Evolutionary conservation across 2,113 vertebrate genomes (phyloP), one percentile per base, ranked within the genome.

Genomic region (Ramphastos sulfuratus): DNA sequence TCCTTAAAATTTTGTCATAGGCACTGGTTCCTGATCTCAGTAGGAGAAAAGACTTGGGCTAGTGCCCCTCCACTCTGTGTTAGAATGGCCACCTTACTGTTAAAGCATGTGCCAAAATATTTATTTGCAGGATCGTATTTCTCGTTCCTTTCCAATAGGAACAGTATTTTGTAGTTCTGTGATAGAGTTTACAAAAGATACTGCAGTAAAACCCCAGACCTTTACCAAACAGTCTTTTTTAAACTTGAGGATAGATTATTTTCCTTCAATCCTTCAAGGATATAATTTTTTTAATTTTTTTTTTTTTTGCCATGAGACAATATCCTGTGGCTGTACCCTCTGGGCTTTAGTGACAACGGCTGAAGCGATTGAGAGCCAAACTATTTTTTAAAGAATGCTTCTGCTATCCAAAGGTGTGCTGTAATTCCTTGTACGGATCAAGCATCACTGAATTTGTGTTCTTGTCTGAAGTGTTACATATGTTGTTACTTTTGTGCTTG

Each of bases 401-500:
- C 63, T 72, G 35, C 16, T 12, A 12, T 72, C 64, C 58, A 87
- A 59, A 80, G 65, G 54, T 91, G 72, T 64, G 24, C 81, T 88
- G 59, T 65, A 70, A 61, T 90, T 79, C 63, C 50, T 35, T 79
- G 70, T 79, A 75, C 54, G 80, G 87, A 64, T 44, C 0, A 3
- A 91, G 55, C 31, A 27, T 85, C 0, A 2, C 86, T 90, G 74
- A 84, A 50, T 88, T 74, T 31, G 59, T 65, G 56, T 88, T 72
- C 28, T 8, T 66, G 82, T 92, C 89, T 90, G 82, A 81, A 71
- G 63, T 89, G 87, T 76, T 82, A 78, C 87, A 50, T 82, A 1
- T 67, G 66, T 90, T 87, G 89, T 88, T 87, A 60, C 75, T 77
- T 88, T 74, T 61, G 88, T 90, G 74, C 85, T 75, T 89, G 80